Conservation (phyloP, 2,888 invertebrate species). For the Actias luna region DNA sequence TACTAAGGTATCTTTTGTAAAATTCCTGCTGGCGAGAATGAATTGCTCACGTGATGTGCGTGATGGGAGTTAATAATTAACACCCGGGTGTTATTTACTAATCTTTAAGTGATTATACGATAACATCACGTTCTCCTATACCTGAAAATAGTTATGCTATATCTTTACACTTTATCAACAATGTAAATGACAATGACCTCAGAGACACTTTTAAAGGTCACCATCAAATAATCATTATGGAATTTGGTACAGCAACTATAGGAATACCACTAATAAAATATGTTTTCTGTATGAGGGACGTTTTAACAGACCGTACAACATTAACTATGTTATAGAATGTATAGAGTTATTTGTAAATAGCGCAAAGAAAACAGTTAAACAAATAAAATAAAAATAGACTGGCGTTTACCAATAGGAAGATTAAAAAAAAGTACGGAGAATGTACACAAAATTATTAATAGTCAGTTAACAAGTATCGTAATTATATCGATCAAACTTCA, state of each 20-base stretch:
- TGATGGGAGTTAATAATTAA: constrained; percentile 10
- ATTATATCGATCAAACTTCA: background rate
- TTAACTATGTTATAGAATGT: no score
- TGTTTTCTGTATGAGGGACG: background rate
- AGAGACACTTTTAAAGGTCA: background rate
- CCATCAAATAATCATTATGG: no score
- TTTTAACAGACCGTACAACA: no score
- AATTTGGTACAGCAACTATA: no score
- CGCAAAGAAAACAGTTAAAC: background rate
- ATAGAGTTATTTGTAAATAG: no score
- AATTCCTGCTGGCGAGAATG: constrained; percentile 10
- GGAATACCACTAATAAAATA: background rate
- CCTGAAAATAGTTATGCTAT: background rate
- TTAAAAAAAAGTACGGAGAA: background rate
- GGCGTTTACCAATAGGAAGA: background rate
- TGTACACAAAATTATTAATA: background rate
- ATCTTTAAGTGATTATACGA: constrained; percentile 7
- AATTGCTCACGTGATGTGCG: constrained; percentile 11
- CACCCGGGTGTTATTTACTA: constrained; percentile 8
- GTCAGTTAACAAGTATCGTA: background rate
- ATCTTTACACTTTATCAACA: background rate
- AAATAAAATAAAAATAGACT: background rate
- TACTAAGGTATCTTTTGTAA: constrained; percentile 4
- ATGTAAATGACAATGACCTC: background rate
- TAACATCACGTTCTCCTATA: background rate